Percentiles rank a stretch among this genome's conserved stretches.
Evolutionary conservation across 2,113 vertebrate species (phyloP).

Genomic region (Balaeniceps rex): DNA sequence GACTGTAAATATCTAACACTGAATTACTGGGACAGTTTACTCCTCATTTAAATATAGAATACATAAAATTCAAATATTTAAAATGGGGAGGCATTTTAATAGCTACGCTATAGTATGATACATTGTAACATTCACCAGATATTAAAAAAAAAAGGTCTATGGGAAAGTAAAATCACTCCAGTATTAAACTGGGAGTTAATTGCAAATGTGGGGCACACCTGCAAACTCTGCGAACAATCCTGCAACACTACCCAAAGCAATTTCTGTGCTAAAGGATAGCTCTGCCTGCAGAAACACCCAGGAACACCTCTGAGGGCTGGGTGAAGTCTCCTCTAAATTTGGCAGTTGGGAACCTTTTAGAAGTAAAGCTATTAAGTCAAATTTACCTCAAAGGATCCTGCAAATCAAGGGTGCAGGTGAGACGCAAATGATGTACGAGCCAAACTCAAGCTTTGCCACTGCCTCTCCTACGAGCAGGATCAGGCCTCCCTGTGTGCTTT

Average conservation of each 20-base stretch:
- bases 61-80: conserved; percentile 35
- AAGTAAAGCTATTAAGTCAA: conserved; percentile 20
- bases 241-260: conserved; percentile 19
- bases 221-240: conserved; percentile 66
- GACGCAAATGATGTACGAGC: neutral
- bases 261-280: neutral
- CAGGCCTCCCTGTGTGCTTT: conserved; percentile 16
- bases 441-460: neutral
- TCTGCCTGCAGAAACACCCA: conserved; percentile 30
- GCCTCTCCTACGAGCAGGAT: neutral
- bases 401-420: conserved; percentile 26
- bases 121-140: conserved; percentile 36
- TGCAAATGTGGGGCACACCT: conserved; percentile 67
- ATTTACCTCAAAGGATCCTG: conserved; percentile 13
- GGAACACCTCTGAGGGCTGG: neutral
- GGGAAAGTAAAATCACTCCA: conserved; percentile 42
- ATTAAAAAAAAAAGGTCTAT: conserved; percentile 15
- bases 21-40: conserved; percentile 43
- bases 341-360: neutral
- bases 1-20: conserved; percentile 23
- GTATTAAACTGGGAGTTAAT: conserved; percentile 67
- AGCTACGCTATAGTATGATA: neutral
- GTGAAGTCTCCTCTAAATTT: neutral
- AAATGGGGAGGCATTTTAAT: conserved; percentile 54
- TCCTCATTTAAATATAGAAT: conserved; percentile 52